A percentile compares a stretch with the other conserved stretches of the same genome.
Evolutionary conservation across 2,888 invertebrate species (phyloP).

Genomic region (Pardosa pseudoannulata): DNA sequence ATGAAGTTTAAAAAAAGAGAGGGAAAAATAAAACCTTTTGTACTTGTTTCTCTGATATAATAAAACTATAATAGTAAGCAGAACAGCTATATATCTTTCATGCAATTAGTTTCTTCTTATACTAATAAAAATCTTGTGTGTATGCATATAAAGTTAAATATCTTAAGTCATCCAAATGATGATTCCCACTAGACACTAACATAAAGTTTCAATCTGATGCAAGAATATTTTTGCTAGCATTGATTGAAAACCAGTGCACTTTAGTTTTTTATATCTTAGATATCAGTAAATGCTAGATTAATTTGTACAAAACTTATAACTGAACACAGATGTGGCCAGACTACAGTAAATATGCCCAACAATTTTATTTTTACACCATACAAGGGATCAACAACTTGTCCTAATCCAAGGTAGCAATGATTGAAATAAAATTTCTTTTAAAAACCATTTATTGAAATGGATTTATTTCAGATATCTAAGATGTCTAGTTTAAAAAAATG

Average conservation of each 20-base stretch:
- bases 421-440: constrained; percentile 26
- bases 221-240: constrained; percentile 42
- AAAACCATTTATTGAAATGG: too few species aligned
- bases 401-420: constrained; percentile 37
- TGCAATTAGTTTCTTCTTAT: constrained; percentile 49
- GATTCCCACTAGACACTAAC: constrained; percentile 44
- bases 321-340: constrained; percentile 65
- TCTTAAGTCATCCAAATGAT: constrained; percentile 35
- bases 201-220: constrained; percentile 30
- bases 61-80: constrained; percentile 66
- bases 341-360: constrained; percentile 59
- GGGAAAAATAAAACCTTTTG: constrained; percentile 50
- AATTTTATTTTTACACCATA: constrained; percentile 35
- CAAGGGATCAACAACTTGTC: constrained; percentile 30
- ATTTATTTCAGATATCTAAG: too few species aligned
- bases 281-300: constrained; percentile 43
- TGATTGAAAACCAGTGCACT: constrained; percentile 30
- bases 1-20: constrained; percentile 34
- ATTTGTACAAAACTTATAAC: constrained; percentile 45
- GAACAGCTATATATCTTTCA: constrained; percentile 58
- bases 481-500: too few species aligned
- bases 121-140: constrained; percentile 64
- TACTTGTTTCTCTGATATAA: constrained; percentile 69
- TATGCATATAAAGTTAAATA: constrained; percentile 26
- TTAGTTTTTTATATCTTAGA: constrained; percentile 49